These are phyloP conservation scores for Ictidomys tridecemlineatus DNA, from an alignment of 2,113 vertebrate genomes.

Conservation along the genomic window DNA sequence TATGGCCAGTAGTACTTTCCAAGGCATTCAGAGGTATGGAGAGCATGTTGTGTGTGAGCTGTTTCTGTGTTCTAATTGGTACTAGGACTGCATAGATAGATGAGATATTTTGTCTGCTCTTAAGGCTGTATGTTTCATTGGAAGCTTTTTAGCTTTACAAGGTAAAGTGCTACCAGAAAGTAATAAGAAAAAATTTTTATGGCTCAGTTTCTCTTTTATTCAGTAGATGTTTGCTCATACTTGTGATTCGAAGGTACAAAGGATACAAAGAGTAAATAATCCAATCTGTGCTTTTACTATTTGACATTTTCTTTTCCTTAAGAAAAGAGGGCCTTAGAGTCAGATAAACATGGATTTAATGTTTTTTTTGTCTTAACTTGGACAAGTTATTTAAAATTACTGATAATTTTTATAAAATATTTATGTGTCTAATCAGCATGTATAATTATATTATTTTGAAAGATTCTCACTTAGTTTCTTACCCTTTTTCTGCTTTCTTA, in stretches of 20 bases:
- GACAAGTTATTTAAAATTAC: neutral
- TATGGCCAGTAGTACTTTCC: slow-evolving; percentile 99
- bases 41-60: accelerated
- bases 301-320: slow-evolving; percentile 12
- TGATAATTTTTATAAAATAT: neutral
- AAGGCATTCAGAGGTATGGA: slow-evolving; percentile 97
- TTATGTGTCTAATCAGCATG: neutral
- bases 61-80: neutral
- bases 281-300: neutral
- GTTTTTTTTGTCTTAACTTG: neutral
- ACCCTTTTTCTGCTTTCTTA: neutral
- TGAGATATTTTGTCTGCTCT: neutral
- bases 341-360: slow-evolving; percentile 6
- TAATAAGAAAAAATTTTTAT: neutral
- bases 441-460: slow-evolving; percentile 43
- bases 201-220: slow-evolving; percentile 8
- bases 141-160: neutral
- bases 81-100: neutral
- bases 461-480: neutral
- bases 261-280: neutral
- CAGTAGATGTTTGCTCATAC: neutral
- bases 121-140: neutral
- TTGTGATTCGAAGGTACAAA: neutral
- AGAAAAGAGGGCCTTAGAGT: neutral
- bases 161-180: neutral